Conservation (phyloP, 2,113 vertebrate species). For the Tachysurus vachellii region DNA sequence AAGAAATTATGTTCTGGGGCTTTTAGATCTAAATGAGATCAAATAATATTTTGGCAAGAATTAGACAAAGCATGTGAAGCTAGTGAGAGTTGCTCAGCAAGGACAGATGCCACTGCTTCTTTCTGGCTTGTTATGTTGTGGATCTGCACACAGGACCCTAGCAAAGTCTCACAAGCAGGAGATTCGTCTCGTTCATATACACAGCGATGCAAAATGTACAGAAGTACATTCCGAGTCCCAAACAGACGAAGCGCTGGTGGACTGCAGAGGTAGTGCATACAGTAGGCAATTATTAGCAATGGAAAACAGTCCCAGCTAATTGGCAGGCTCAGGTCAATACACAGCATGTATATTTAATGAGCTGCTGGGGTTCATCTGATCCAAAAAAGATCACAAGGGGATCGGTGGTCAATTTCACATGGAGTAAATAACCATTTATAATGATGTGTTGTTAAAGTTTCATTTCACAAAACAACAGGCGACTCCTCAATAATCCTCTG, state of each 20-base stretch:
- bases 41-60: constrained; percentile 22
- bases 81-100: not conserved
- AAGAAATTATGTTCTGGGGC: constrained; percentile 63
- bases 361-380: constrained; percentile 50
- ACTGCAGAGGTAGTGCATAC: constrained; percentile 33
- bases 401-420: constrained; percentile 49
- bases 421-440: constrained; percentile 55
- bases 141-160: constrained; percentile 16
- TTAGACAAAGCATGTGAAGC: not conserved
- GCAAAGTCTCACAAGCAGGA: constrained; percentile 3
- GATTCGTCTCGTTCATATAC: constrained; percentile 3
- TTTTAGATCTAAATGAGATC: constrained; percentile 46
- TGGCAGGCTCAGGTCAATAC: constrained; percentile 58
- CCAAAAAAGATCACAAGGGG: constrained; percentile 52
- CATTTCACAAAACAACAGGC: constrained; percentile 37
- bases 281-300: constrained; percentile 53
- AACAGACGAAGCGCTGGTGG: constrained; percentile 29
- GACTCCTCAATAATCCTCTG: not conserved
- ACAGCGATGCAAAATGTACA: constrained; percentile 30
- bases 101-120: constrained; percentile 15
- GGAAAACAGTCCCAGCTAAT: constrained; percentile 53
- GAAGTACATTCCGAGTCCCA: constrained; percentile 48
- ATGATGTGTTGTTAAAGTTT: constrained; percentile 47
- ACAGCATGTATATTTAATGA: constrained; percentile 59
- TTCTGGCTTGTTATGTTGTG: constrained; percentile 2